Evolutionary conservation across 1,140 invertebrate genomes (phyloP).

Genomic region (Ips nitidus): DNA sequence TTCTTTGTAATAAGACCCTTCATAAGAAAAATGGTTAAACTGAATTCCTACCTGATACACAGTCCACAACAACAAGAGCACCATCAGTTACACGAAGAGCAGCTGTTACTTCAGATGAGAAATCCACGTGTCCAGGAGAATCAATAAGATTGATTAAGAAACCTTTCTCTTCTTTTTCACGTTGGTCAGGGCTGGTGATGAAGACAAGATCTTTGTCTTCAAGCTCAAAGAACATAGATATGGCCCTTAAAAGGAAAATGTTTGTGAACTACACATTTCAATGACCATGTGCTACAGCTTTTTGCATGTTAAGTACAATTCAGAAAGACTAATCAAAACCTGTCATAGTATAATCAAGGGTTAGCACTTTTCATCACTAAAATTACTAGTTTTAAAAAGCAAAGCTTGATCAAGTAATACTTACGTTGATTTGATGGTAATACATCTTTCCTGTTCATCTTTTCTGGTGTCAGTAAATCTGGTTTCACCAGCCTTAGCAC

Average conservation of each 20-base stretch:
- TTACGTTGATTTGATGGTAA: conserved; percentile 99
- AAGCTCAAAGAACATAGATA: conserved; percentile 98
- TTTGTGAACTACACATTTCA: conserved; percentile 8
- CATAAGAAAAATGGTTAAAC: too few species aligned
- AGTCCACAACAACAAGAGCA: conserved; percentile 98
- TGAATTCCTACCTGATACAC: conserved; percentile 82
- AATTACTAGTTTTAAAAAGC: too few species aligned
- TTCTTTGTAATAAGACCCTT: too few species aligned
- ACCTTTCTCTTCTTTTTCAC: conserved; percentile 87
- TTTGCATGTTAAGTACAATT: conserved; percentile 7
- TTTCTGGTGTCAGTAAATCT: conserved; percentile 99
- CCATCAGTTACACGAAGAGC: conserved; percentile 99
- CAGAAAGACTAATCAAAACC: conserved; percentile 34
- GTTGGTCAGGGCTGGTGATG: conserved; percentile 85
- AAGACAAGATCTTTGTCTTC: conserved; percentile 89
- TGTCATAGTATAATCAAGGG: conserved; percentile 23
- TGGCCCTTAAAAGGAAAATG: conserved; percentile 69
- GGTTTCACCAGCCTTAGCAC: conserved; percentile 97
- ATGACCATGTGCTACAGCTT: neutral
- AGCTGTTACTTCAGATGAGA: conserved; percentile 98
- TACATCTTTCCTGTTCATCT: conserved; percentile 99
- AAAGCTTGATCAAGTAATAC: conserved; percentile 49
- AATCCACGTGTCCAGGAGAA: conserved; percentile 99
- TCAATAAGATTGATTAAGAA: conserved; percentile 99
- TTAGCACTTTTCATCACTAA: conserved; percentile 35